Evolutionary conservation across 2,113 vertebrate genomes (phyloP).

Genomic region (Eira barbara): DNA sequence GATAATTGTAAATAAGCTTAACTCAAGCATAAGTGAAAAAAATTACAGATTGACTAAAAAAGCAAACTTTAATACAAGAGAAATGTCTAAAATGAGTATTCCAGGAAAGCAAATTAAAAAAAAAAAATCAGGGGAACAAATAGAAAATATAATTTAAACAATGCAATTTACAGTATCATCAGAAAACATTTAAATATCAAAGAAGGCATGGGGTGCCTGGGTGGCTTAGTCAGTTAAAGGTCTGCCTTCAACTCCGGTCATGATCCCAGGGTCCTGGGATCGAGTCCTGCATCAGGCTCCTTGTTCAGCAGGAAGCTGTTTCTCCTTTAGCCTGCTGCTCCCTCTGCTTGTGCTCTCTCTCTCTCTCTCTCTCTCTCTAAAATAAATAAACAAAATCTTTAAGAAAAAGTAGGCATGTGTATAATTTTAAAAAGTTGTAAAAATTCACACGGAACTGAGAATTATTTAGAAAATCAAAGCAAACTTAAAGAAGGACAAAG

Average conservation of each 20-base stretch:
- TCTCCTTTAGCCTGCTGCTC: no score
- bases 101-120: background rate
- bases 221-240: background rate
- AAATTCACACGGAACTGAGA: background rate
- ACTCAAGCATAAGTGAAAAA: background rate
- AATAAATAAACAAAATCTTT: no score
- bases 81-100: background rate
- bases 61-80: background rate
- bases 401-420: background rate
- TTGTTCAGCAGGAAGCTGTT: no score
- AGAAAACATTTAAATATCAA: background rate
- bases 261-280: background rate
- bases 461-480: background rate
- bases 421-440: background rate
- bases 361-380: no score
- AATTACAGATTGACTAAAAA: background rate
- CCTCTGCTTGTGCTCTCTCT: background rate
- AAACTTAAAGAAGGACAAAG: background rate
- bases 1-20: background rate
- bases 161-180: background rate
- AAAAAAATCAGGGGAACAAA: background rate
- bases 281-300: no score
- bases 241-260: background rate
- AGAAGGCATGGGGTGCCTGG: background rate
- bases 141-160: background rate